phyloP scores from a whole-genome alignment of 2,888 invertebrate species.

The Alcis repandata region DNA sequence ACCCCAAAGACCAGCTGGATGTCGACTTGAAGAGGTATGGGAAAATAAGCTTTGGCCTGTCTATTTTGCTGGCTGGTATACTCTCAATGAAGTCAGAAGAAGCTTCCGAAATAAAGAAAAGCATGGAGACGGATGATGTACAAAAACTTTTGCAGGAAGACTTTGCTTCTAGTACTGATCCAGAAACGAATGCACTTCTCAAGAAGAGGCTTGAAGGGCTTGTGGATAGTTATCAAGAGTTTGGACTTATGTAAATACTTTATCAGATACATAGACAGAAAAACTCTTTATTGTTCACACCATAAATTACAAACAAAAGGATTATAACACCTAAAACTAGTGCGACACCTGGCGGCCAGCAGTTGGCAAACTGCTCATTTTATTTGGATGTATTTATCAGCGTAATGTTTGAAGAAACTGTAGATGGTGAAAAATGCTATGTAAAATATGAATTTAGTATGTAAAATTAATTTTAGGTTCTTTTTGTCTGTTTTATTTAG shows the following conservation, averaged over 20 bases:
- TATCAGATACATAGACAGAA: no score
- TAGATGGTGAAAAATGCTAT: no score
- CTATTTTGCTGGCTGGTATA: conserved; percentile 40
- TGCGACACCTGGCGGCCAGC: no score
- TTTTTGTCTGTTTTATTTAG: no score
- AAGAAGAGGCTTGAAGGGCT: conserved; percentile 45
- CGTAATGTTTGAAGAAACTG: no score
- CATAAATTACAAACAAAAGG: no score
- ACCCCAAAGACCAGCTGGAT: conserved; percentile 54
- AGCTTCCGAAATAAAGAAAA: conserved; percentile 40
- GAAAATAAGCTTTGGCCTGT: conserved; percentile 39
- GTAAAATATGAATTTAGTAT: no score
- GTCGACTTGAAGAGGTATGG: conserved; percentile 53
- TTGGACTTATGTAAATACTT: conserved; percentile 12
- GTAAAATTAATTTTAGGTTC: no score
- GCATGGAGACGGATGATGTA: conserved; percentile 26
- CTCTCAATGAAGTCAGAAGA: conserved; percentile 48
- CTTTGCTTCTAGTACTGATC: not conserved
- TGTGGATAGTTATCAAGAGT: conserved; percentile 40
- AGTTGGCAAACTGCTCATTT: no score
- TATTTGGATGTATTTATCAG: no score
- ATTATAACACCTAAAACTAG: no score
- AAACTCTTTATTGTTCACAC: no score
- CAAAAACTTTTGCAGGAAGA: conserved; percentile 1
- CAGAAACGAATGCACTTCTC: conserved; percentile 27